These are phyloP conservation scores for Gorsachius goisagi DNA, from an alignment of 2,113 vertebrate genomes.

Conservation along the genomic window DNA sequence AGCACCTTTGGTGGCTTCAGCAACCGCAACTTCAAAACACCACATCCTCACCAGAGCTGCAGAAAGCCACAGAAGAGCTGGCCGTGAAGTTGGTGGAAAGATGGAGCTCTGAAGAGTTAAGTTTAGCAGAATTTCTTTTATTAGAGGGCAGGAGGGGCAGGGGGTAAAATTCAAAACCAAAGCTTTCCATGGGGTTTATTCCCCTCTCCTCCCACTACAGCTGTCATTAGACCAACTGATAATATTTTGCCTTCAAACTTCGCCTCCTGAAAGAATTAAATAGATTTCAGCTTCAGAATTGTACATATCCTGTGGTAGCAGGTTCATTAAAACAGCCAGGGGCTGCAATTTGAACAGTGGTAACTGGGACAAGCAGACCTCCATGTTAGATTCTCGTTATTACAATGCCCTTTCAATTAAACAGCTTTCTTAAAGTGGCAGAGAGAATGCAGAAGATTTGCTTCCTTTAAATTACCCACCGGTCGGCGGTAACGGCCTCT, in stretches of 20 bases:
- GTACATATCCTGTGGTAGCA: neutral
- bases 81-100: neutral
- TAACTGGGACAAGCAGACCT: neutral
- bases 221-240: neutral
- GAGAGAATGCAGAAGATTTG: neutral
- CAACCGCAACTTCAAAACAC: neutral
- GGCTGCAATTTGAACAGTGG: neutral
- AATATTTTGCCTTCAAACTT: neutral
- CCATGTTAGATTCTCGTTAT: neutral
- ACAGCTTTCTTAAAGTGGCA: neutral
- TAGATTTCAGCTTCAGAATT: neutral
- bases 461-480: neutral
- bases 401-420: neutral
- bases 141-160: neutral
- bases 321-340: neutral
- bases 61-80: neutral
- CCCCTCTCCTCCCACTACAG: neutral
- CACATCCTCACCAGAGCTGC: neutral
- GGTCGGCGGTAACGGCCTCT: neutral
- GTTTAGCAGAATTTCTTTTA: neutral
- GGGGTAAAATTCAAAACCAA: neutral
- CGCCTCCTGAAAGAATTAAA: neutral
- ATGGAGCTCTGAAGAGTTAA: neutral
- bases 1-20: neutral
- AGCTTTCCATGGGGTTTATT: neutral